A percentile compares a stretch with the other conserved stretches of the same genome.
Conservation (phyloP, 37 sponge, comb jelly and placozoan species). For the Aphrocallistes beatrix region DNA sequence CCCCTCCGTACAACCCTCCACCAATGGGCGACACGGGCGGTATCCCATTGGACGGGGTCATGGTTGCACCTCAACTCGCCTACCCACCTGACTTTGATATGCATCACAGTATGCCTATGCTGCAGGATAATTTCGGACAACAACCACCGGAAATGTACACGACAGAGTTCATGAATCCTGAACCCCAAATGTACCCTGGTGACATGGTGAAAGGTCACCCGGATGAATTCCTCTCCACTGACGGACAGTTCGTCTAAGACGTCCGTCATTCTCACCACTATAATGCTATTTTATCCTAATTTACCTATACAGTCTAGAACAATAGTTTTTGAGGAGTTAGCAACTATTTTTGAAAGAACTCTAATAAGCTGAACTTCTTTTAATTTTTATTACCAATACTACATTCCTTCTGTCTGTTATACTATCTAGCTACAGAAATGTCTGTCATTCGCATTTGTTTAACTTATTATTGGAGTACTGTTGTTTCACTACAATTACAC, state of each 20-base stretch:
- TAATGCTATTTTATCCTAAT: background rate
- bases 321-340: background rate
- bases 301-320: background rate
- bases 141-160: background rate
- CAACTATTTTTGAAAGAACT: background rate
- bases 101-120: background rate
- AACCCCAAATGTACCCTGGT: background rate
- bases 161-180: background rate
- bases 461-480: slow-evolving; percentile 15
- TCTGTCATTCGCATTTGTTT: background rate
- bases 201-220: slow-evolving; percentile 6
- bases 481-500: background rate
- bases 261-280: background rate
- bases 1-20: background rate
- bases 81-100: background rate
- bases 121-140: background rate
- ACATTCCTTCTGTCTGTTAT: background rate
- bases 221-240: background rate
- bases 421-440: background rate
- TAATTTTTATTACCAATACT: background rate
- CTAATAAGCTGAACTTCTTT: background rate
- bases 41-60: background rate
- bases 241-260: slow-evolving; percentile 5
- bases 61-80: background rate
- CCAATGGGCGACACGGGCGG: background rate